phyloP scores from a whole-genome alignment of 2,888 invertebrate species.

The Andrena minutula region DNA sequence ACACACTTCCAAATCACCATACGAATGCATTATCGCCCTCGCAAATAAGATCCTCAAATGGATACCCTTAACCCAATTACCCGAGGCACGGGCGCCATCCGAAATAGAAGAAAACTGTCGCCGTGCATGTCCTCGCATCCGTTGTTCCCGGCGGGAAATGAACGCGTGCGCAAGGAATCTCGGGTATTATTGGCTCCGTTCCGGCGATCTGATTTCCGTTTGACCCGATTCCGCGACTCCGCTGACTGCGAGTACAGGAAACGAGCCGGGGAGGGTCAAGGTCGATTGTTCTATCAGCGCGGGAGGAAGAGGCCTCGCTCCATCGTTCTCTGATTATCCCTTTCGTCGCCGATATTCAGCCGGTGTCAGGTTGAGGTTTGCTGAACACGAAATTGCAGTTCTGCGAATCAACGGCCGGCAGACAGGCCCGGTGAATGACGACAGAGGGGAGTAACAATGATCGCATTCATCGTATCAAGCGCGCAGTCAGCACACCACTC shows the following conservation, averaged over 20 bases:
- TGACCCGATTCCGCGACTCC: conserved; percentile 11
- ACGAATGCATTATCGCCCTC: too few relatives aligned
- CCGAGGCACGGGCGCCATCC: too few relatives aligned
- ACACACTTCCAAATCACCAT: too few relatives aligned
- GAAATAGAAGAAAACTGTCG: too few relatives aligned
- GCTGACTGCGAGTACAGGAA: neutral
- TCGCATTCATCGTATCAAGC: conserved; percentile 70
- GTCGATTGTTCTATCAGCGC: conserved; percentile 11
- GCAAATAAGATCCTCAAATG: too few relatives aligned
- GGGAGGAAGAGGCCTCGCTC: conserved; percentile 6
- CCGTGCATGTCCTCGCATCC: too few relatives aligned
- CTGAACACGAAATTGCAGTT: conserved; percentile 32
- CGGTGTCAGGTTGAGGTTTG: conserved; percentile 20
- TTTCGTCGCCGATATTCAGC: conserved; percentile 18
- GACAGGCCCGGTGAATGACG: conserved; percentile 42
- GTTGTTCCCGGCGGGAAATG: too few relatives aligned
- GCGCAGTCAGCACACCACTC: conserved; percentile 56
- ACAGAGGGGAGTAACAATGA: conserved; percentile 64
- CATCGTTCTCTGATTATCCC: conserved; percentile 15
- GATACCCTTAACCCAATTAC: too few relatives aligned
- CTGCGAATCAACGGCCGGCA: conserved; percentile 33
- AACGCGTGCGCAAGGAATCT: conserved; percentile 27
- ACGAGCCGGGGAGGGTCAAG: conserved; percentile 27
- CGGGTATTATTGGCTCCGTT: conserved; percentile 1
- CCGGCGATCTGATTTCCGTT: conserved; percentile 27